Conservation (phyloP, 2,797 vertebrate genomes). For the Lutjanus campechanus region DNA sequence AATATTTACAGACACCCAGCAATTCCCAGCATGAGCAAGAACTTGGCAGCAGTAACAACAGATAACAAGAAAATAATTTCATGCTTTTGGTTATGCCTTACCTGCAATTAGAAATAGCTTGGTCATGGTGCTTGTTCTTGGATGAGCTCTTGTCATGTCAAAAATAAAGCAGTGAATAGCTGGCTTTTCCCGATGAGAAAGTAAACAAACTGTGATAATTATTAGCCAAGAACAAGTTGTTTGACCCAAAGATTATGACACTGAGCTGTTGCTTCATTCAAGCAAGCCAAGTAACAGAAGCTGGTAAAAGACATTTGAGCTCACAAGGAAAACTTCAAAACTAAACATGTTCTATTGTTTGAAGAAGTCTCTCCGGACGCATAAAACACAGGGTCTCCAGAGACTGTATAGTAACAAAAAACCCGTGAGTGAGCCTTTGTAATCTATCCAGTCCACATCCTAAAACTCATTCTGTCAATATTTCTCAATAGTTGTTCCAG, state of each 20-base stretch:
- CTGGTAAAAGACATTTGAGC: background rate
- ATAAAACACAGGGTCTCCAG: background rate
- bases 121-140: conserved; percentile 45
- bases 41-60: too few relatives aligned
- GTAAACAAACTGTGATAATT: conserved; percentile 29
- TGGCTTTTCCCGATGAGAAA: background rate
- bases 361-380: background rate
- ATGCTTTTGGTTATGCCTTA: conserved; percentile 31
- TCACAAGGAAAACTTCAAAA: background rate
- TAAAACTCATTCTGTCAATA: background rate
- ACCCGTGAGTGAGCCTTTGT: background rate
- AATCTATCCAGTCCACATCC: background rate
- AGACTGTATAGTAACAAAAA: background rate
- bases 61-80: background rate
- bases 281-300: conserved; percentile 7
- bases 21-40: too few relatives aligned
- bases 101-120: conserved; percentile 62
- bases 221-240: conserved; percentile 47
- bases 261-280: conserved; percentile 23
- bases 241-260: background rate
- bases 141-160: background rate
- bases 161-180: background rate
- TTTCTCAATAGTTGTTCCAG: background rate
- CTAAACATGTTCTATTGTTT: background rate
- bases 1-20: too few relatives aligned